A percentile compares a stretch with the other conserved stretches of the same genome.
phyloP scores from a whole-genome alignment of 2,797 vertebrate species.

The Rachycentron canadum region DNA sequence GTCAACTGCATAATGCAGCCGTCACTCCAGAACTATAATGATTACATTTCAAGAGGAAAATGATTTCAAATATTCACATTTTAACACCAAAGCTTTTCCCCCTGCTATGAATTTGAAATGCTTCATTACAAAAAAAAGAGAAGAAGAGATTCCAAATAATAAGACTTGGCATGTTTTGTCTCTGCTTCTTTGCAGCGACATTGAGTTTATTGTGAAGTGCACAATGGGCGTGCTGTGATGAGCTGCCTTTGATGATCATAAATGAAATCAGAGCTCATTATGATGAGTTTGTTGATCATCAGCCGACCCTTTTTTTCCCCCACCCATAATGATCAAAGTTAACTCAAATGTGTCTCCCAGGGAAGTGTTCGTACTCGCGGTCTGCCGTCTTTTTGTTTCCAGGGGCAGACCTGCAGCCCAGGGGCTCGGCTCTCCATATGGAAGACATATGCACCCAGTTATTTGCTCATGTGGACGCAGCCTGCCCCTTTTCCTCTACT shows the following conservation, averaged over 20 bases:
- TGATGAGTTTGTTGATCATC: constrained; percentile 57
- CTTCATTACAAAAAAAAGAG: constrained; percentile 34
- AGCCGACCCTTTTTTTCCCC: background rate
- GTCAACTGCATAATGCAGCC: constrained; percentile 45
- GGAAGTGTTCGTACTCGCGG: constrained; percentile 36
- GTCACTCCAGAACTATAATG: constrained; percentile 42
- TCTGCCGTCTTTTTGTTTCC: constrained; percentile 48
- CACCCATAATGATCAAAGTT: constrained; percentile 63
- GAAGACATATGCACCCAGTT: constrained; percentile 63
- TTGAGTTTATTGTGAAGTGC: constrained; percentile 44
- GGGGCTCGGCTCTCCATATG: constrained; percentile 64
- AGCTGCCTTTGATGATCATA: constrained; percentile 60
- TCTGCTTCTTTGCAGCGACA: constrained; percentile 33
- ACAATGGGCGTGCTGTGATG: constrained; percentile 53
- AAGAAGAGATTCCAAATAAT: constrained; percentile 40
- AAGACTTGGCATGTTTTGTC: constrained; percentile 54
- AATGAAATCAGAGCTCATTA: constrained; percentile 61
- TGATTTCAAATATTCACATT: constrained; percentile 41
- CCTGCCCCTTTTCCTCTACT: constrained; percentile 54
- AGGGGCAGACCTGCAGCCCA: constrained; percentile 46
- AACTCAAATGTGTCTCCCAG: constrained; percentile 30
- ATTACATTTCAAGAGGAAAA: constrained; percentile 33
- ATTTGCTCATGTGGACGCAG: constrained; percentile 58
- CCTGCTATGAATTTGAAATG: constrained; percentile 41
- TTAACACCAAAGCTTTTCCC: constrained; percentile 30